Percentiles rank a stretch among this genome's conserved stretches.
These are phyloP conservation scores for Papilio machaon DNA, from an alignment of 1,140 invertebrate genomes.

Conservation along the genomic window DNA sequence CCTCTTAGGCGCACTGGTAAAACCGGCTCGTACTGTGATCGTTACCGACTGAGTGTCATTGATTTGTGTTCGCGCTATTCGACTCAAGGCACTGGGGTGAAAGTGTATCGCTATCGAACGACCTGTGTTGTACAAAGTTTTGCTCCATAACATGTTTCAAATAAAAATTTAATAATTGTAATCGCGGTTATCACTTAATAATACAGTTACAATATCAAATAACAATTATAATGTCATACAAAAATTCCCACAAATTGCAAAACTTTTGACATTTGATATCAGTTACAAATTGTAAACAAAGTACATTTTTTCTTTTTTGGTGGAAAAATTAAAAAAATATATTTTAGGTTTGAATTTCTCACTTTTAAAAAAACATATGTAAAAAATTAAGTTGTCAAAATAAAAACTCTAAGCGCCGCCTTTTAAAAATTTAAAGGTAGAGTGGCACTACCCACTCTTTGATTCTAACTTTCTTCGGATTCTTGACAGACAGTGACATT, in stretches of 20 bases:
- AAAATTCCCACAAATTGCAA: neutral
- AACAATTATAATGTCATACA: neutral
- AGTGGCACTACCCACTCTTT: too few relatives aligned
- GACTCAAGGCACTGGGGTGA: conserved; percentile 64
- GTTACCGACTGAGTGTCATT: conserved; percentile 60
- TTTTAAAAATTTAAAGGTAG: too few relatives aligned
- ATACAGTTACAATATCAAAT: neutral
- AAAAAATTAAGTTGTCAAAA: too few relatives aligned
- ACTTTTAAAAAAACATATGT: too few relatives aligned
- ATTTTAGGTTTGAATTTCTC: neutral
- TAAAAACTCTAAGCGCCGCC: too few relatives aligned
- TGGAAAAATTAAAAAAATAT: neutral
- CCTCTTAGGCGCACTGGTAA: conserved; percentile 62
- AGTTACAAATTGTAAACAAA: neutral
- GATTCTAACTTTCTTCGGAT: too few relatives aligned
- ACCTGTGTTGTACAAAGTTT: conserved; percentile 48
- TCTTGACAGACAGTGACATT: too few relatives aligned
- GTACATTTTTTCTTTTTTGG: neutral
- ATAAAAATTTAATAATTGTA: conserved; percentile 4
- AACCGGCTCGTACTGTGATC: conserved; percentile 48
- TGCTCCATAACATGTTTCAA: conserved; percentile 50
- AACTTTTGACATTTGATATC: neutral
- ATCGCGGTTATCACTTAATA: neutral
- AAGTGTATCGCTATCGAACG: conserved; percentile 71
- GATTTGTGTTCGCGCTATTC: conserved; percentile 57